phyloP scores from a whole-genome alignment of 2,888 invertebrate species.

The Pandemis corylana region DNA sequence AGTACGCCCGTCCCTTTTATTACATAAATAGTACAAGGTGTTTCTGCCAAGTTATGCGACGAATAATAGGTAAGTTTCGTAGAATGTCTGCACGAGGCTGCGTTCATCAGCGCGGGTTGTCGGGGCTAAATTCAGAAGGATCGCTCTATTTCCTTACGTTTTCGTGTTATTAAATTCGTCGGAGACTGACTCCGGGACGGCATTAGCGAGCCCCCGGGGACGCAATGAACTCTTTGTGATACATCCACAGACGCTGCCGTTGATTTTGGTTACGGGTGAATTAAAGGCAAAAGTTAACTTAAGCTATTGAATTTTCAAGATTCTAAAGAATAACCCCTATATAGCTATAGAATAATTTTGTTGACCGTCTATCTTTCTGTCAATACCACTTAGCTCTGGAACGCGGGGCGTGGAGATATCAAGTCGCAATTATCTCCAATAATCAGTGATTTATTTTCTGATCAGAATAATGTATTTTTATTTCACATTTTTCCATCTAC shows the following conservation, averaged over 20 bases:
- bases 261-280: constrained; percentile 28
- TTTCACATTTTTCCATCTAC: no score
- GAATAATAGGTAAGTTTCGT: constrained; percentile 3
- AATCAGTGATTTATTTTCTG: no score
- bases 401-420: no score
- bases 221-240: constrained; percentile 37
- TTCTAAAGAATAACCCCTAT: background rate
- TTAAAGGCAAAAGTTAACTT: constrained; percentile 10
- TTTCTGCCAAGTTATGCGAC: constrained; percentile 16
- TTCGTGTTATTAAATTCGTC: constrained; percentile 39
- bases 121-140: constrained; percentile 35
- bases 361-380: no score
- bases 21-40: constrained; percentile 11
- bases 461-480: no score
- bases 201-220: constrained; percentile 32
- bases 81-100: constrained; percentile 22
- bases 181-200: constrained; percentile 27
- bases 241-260: constrained; percentile 12
- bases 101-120: constrained; percentile 25
- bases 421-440: no score
- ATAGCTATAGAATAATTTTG: no score
- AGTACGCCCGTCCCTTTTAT: constrained; percentile 2
- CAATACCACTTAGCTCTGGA: no score
- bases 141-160: constrained; percentile 35
- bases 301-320: background rate